Evolutionary conservation across 2,113 vertebrate genomes (phyloP), one percentile per base, ranked within the genome.

Genomic region (Labeo rohita): DNA sequence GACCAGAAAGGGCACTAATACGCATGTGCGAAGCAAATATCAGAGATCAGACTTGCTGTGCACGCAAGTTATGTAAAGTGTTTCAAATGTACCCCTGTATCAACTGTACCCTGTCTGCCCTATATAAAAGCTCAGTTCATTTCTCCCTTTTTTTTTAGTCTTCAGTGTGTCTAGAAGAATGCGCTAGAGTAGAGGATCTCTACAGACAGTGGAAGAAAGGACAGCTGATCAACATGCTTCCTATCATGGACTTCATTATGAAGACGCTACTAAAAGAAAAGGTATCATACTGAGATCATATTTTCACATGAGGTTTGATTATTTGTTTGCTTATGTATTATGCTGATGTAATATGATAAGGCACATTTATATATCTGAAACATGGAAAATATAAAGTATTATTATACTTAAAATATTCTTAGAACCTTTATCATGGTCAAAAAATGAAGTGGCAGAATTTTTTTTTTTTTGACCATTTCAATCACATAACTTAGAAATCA

Each of bases 201-300:
- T 9, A 45, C 59, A 76, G 47, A 47, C 85, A 36, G 36, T 85
- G 87, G 84, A 89, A 86, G 73, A 90, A 39, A 49, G 85, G 80
- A 3, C 65, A 83, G 36, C 56, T 83, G 23, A 52, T n/a, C 83
- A 88, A 47, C 76, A 85, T 88, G 34, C 70, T 91, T 77, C 87
- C 88, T 21, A 82, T 85, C 63, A 74, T 89, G 82, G 78, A 87
- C 28, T 85, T 85, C 54, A 75, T 80, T 49, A 85, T 88, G 83
- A 88, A 79, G 83, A 76, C 3, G 12, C 2, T 88, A n/a, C 65
- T 80, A 3, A 56, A 79, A 8, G 34, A 85, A 80, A 76, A 79
- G 43, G 59, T 80, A 65, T 65, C 7, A 47, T 49, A 65, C 9
- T 49, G 39, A n/a, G 3, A 43, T 63, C 21, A 8, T 47, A 3